Evolutionary conservation across 1,140 invertebrate genomes (phyloP).

Genomic region (Drosophila ficusphila): DNA sequence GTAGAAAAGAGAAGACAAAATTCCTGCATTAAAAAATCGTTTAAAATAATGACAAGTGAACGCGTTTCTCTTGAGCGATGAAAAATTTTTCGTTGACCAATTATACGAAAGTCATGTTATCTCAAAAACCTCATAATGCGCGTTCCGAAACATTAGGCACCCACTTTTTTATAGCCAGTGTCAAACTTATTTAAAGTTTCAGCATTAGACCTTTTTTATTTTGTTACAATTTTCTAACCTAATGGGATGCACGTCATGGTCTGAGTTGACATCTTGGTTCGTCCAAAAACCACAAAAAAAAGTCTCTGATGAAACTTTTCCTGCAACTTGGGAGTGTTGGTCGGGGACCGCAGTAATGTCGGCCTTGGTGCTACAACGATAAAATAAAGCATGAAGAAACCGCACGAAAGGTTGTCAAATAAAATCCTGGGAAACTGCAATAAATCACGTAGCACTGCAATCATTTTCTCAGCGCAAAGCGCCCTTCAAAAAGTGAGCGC

Average conservation of each 20-base stretch:
- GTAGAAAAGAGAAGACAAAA: too few relatives aligned
- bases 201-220: slow-evolving; percentile 33
- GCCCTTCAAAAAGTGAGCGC: slow-evolving; percentile 15
- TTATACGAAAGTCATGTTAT: background rate
- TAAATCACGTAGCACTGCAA: slow-evolving; percentile 69
- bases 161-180: slow-evolving; percentile 4
- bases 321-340: background rate
- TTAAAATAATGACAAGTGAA: too few relatives aligned
- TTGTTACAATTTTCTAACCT: slow-evolving; percentile 43
- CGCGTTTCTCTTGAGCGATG: background rate
- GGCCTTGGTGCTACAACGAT: background rate
- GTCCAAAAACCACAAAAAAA: slow-evolving; percentile 12
- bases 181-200: slow-evolving; percentile 20
- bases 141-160: slow-evolving; percentile 12
- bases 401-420: slow-evolving; percentile 73
- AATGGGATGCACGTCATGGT: slow-evolving; percentile 47
- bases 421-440: slow-evolving; percentile 70
- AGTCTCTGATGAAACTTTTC: slow-evolving; percentile 23
- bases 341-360: slow-evolving; percentile 9
- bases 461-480: slow-evolving; percentile 49
- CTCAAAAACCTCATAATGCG: background rate
- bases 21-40: too few relatives aligned
- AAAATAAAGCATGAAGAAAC: slow-evolving; percentile 34
- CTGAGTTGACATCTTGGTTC: slow-evolving; percentile 25
- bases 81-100: background rate